A percentile compares a stretch with the other conserved stretches of the same genome.
Evolutionary conservation across 1,140 invertebrate genomes (phyloP).

Genomic region (Phymorhynchus buccinoides): DNA sequence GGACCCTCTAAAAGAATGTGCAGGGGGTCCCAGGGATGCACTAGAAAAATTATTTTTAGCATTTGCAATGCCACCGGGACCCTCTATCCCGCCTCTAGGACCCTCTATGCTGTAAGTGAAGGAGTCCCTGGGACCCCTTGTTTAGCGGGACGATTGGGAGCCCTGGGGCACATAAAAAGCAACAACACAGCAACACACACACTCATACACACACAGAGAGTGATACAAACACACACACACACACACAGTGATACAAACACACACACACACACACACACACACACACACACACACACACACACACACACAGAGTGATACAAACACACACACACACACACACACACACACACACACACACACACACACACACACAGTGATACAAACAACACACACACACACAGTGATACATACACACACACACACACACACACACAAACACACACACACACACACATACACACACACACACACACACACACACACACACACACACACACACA

Average conservation of each 20-base stretch:
- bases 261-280: not conserved
- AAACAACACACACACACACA: not conserved
- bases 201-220: not conserved
- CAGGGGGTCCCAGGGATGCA: too few species aligned
- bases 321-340: not conserved
- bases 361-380: not conserved
- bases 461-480: conserved; percentile 8
- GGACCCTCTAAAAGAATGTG: too few species aligned
- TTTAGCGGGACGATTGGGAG: too few species aligned
- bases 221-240: not conserved
- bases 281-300: conserved; percentile 3
- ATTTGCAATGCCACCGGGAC: too few species aligned
- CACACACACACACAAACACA: not conserved
- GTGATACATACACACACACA: not conserved
- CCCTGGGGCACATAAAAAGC: too few species aligned
- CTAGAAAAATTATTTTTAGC: too few species aligned
- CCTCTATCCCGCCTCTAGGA: too few species aligned
- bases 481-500: conserved; percentile 12
- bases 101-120: too few species aligned
- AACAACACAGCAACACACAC: not conserved
- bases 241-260: not conserved
- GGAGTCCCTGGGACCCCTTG: too few species aligned
- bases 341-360: not conserved
- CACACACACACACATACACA: too few species aligned
- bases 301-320: not conserved